A percentile compares a stretch with the other conserved stretches of the same genome.
phyloP scores from a whole-genome alignment of 2,888 invertebrate genomes.

The Drosophila quinaria region DNA sequence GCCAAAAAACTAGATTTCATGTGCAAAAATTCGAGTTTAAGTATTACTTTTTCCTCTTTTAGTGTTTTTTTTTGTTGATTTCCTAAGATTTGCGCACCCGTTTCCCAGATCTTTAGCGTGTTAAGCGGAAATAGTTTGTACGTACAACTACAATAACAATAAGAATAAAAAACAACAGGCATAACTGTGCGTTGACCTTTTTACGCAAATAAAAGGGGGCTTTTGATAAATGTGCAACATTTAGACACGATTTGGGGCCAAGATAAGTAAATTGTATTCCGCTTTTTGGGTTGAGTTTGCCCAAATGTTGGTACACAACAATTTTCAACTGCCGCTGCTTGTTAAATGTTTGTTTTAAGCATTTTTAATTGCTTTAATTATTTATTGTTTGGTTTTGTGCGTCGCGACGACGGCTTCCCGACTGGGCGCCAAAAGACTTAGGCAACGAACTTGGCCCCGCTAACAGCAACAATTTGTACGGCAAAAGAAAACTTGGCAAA shows the following conservation, averaged over 20 bases:
- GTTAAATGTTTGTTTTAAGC: constrained; percentile 82
- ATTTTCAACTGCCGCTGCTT: constrained; percentile 73
- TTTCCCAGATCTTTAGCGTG: constrained; percentile 61
- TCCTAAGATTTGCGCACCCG: constrained; percentile 53
- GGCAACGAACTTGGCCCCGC: constrained; percentile 68
- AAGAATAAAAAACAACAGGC: constrained; percentile 62
- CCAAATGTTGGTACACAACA: constrained; percentile 65
- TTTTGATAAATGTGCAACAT: constrained; percentile 81
- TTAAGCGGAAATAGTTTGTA: constrained; percentile 75
- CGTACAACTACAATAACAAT: constrained; percentile 29
- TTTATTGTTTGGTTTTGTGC: constrained; percentile 80
- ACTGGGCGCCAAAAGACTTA: constrained; percentile 79
- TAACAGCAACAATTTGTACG: constrained; percentile 61
- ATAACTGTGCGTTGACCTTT: constrained; percentile 82
- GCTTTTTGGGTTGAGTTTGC: constrained; percentile 38
- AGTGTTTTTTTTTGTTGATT: background rate
- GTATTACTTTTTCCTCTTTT: constrained; percentile 28
- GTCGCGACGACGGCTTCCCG: constrained; percentile 41
- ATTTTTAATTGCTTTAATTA: constrained; percentile 83
- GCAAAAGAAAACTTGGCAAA: constrained; percentile 58
- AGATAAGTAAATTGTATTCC: constrained; percentile 58
- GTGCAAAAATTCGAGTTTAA: constrained; percentile 54
- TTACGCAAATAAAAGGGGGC: constrained; percentile 44
- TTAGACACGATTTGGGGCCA: constrained; percentile 80
- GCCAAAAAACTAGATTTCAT: constrained; percentile 53